Base-by-base conservation (phyloP, 2,888 invertebrate genomes). In the Aphodius granarius region DNA sequence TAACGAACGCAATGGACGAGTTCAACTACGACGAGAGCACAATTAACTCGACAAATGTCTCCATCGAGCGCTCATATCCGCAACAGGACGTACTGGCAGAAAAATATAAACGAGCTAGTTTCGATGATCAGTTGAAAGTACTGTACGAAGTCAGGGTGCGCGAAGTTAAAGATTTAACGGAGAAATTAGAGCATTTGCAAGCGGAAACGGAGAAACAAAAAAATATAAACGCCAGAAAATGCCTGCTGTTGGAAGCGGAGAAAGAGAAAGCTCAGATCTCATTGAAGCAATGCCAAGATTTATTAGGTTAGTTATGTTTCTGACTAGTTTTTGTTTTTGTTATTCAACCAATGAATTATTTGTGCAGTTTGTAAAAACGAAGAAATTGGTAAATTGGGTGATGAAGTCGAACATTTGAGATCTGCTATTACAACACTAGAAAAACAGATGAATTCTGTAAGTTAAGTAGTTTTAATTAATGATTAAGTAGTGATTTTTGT, bases 21-120 rank as follows among this genome's bases (percentile, higher is more conserved):
- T 82, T 81, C 74, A 81, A 82, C 74, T 82, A 79, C 68, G 81
- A 81, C 23, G 81, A 82, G 62, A 81, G 81, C 66, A 81, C 82
- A 6, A 65, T 81, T n/a, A 80, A 82, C 75, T 81, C 82, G 1
- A 73, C 76, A 63, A 80, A 79, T 64, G 78, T 80, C 3, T 78
- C 79, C 6, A 23, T 79, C 9, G 78, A 78, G 18, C 78, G 80
- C 15, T 70, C 73, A 18, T 68, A 66, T 18, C 70, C 15, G 9
- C 66, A 73, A 21, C 66, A 22, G 43, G 19, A 73, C 23, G 9
- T 66, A 2, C 75, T 76, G 68, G 74, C 73, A 13, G 62, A 78
- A 21, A 78, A 79, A 62, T 82, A 81, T 73, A 79, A 77, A 71
- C 75, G 18, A 15, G 77, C 80, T 9, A 74, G 68, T 65, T 71